Base-by-base conservation (phyloP, 2,888 invertebrate species). In the Sialis fuliginosa region DNA sequence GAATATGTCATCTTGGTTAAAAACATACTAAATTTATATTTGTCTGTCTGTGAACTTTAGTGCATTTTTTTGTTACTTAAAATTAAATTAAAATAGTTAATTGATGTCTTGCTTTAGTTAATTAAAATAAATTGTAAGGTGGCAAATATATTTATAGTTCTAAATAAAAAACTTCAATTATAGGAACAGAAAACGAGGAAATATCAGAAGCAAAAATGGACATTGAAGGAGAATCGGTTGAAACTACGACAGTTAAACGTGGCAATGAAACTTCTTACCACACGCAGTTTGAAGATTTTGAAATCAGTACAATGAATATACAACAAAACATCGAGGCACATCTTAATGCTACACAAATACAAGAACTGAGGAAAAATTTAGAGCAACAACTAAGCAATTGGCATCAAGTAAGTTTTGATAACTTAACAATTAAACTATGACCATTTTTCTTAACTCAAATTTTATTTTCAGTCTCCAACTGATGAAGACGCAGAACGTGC, bases 251-350 rank as follows among this genome's bases (percentile, higher is more conserved):
- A 1, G 86, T 80, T 9, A 65, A 72, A 0, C 70, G 91, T 51
- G 81, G 80, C 37, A 62, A 62, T 0, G 87, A 87, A 13, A 81
- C 87, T 1, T 76, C 79, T 1, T 84, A 86, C 55, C 85, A 89
- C 60, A 90, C 89, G 1, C 68, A 68, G 22, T 59, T 65, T 47
- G 59, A 57, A 30, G 55, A 56, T 30, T 50, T 58, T 53, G 57
- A 37, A 55, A 47, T 7, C 51, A 49, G 12, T 22, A 22, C 22
- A 22, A 22, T 22, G 22, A 37, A 37, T 8, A 8, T 7, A 6
- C 6, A 37, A 10, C 5, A 37, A n/a, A 37, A 37, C 12, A 10
- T 12, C 6, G 37, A 37, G 1, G 49, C 52, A 51, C 55, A 55
- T 51, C 53, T 59, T 22, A 55, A 59, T 2, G 51, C 59, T 6